phyloP scores from a whole-genome alignment of 53 echinoderm and acorn worm species.

The Antedon mediterranea region DNA sequence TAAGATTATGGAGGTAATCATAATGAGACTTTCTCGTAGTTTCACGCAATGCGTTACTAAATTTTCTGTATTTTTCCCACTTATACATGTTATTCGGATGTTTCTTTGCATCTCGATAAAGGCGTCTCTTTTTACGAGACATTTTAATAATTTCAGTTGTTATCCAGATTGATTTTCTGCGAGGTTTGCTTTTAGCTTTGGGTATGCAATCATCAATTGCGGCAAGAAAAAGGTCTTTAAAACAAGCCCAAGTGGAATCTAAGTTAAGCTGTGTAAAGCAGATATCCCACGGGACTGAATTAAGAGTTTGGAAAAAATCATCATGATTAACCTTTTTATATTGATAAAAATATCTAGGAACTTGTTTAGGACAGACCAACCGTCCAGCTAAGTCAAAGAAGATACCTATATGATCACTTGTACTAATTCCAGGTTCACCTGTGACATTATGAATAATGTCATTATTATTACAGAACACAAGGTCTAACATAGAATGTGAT shows the following conservation, averaged over 20 bases:
- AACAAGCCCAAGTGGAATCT: background rate
- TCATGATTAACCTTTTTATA: background rate
- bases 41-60: background rate
- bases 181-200: too few species aligned
- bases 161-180: too few species aligned
- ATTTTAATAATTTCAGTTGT: too few species aligned
- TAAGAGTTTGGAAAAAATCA: slow-evolving; percentile 3
- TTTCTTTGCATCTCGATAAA: background rate
- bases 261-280: background rate
- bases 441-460: background rate
- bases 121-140: too few species aligned
- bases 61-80: background rate
- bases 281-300: slow-evolving; percentile 6
- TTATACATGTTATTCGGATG: too few species aligned
- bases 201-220: too few species aligned
- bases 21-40: too few species aligned
- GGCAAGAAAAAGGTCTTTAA: background rate
- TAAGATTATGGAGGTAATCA: too few species aligned
- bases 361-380: background rate
- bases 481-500: slow-evolving; percentile 3
- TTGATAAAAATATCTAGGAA: slow-evolving; percentile 2
- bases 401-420: slow-evolving; percentile 9
- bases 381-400: background rate
- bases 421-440: slow-evolving; percentile 3
- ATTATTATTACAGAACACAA: slow-evolving; percentile 5